Base-by-base conservation (phyloP, 2,113 vertebrate species). In the Egretta garzetta region DNA sequence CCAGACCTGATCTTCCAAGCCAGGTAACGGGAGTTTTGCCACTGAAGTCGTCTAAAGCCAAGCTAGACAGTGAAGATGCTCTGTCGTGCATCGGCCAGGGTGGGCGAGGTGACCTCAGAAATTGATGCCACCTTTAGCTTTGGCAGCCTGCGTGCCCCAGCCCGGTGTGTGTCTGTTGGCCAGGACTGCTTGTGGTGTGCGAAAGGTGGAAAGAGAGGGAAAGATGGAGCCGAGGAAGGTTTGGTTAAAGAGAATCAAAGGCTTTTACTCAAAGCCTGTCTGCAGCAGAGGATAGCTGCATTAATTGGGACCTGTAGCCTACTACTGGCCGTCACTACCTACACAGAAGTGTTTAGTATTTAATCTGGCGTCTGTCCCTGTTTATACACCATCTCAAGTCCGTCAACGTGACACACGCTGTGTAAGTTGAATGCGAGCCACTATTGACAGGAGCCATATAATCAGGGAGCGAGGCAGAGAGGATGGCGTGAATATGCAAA, bases 361-460 rank as follows among this genome's bases (percentile, higher is more conserved):
- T 96, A 88, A 95, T 94, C 95, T 96, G 96, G 94, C 95, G 62
- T 62, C 94, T 88, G 53, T 37, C 93, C 72, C 93, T 96, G 93
- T 94, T 92, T 83, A 83, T 76, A 49, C 93, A 92, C 74, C 93
- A 64, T 83, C 94, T 70, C 88, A 1, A 92, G 95, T 64, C 93
- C 95, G 66, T 95, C 95, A 95, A 91, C 8, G 12, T 88, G 96
- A 8, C 93, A 88, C 94, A 49, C 4, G 83, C 96, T 92, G 94
- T 62, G 94, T 30, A 73, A 80, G 80, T 64, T 96, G 96, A 96
- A 73, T 6, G 26, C 5, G 86, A 96, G 95, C 95, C 95, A 94
- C 82, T 45, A 76, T 62, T 95, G 96, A 96, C 95, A 95, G 95
- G 67, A 95, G 94, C 93, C 33, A 4, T 52, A 43, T 55, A 67